phyloP scores from a whole-genome alignment of 2,113 vertebrate genomes.

The Synchiropus splendidus region DNA sequence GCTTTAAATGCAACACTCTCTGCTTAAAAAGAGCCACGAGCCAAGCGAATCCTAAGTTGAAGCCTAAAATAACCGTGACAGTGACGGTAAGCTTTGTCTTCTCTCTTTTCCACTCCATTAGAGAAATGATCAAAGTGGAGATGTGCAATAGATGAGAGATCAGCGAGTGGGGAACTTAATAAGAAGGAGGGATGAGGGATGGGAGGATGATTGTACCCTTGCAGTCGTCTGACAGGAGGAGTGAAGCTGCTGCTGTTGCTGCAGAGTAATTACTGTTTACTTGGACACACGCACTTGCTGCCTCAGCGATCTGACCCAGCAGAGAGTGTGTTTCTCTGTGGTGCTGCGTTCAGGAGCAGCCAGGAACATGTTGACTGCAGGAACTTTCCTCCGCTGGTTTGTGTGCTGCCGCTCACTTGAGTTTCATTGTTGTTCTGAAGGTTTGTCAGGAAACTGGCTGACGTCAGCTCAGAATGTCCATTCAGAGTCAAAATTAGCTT shows the following conservation, averaged over 20 bases:
- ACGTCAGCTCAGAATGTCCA: not conserved
- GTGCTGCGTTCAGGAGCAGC: not conserved
- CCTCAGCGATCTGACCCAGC: constrained; percentile 33
- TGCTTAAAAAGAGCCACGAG: too few species aligned
- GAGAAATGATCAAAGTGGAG: not conserved
- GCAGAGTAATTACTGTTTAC: constrained; percentile 56
- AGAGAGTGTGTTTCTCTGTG: not conserved
- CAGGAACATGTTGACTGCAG: not conserved
- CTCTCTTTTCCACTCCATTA: too few species aligned
- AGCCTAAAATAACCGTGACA: too few species aligned
- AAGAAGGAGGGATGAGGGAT: constrained; percentile 18
- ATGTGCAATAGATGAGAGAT: not conserved
- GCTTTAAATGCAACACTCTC: too few species aligned
- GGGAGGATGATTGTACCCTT: constrained; percentile 40
- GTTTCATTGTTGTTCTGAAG: not conserved
- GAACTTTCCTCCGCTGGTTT: not conserved
- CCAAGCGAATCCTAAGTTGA: too few species aligned
- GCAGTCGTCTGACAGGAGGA: constrained; percentile 38
- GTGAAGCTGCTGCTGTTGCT: constrained; percentile 36
- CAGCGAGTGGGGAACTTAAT: not conserved
- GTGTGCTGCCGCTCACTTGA: not conserved
- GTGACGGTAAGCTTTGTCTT: too few species aligned
- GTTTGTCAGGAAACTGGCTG: not conserved
- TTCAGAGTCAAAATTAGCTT: not conserved
- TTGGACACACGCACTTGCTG: constrained; percentile 34